Percentiles rank a stretch among this genome's conserved stretches.
Conservation (phyloP, 1,140 invertebrate species). For the Trachymyrmex cornetzi region DNA sequence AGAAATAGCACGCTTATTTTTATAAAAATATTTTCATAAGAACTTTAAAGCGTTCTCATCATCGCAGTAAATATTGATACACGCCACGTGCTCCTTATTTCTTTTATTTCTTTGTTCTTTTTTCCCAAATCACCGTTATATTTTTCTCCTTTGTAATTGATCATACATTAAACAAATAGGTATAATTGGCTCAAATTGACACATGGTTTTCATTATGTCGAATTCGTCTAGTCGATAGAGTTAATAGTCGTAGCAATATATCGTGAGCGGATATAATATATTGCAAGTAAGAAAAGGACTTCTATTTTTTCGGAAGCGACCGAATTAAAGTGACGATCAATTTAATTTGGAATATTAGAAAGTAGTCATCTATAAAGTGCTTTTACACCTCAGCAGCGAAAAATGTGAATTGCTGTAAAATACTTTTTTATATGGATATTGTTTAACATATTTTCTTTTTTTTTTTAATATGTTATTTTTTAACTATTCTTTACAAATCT, state of each 20-base stretch:
- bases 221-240: background rate
- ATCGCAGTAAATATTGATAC: constrained; percentile 8
- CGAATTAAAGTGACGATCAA: no score
- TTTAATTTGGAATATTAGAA: no score
- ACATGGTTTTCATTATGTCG: background rate
- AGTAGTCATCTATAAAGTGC: no score
- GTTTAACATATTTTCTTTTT: no score
- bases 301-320: no score
- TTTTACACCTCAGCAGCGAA: no score
- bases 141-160: background rate
- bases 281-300: no score
- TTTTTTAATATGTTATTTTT: no score
- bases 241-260: constrained; percentile 18
- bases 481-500: no score
- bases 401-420: no score
- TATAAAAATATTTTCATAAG: constrained; percentile 14
- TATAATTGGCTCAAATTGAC: background rate
- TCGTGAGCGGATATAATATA: background rate
- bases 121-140: background rate
- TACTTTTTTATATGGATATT: no score
- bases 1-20: constrained; percentile 17
- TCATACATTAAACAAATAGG: background rate
- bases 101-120: background rate
- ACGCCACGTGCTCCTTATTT: background rate
- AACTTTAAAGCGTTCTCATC: constrained; percentile 5